Evolutionary conservation across 2,888 invertebrate species (phyloP), one percentile per base, ranked within the genome.

Genomic region (Clitarchus hookeri): DNA sequence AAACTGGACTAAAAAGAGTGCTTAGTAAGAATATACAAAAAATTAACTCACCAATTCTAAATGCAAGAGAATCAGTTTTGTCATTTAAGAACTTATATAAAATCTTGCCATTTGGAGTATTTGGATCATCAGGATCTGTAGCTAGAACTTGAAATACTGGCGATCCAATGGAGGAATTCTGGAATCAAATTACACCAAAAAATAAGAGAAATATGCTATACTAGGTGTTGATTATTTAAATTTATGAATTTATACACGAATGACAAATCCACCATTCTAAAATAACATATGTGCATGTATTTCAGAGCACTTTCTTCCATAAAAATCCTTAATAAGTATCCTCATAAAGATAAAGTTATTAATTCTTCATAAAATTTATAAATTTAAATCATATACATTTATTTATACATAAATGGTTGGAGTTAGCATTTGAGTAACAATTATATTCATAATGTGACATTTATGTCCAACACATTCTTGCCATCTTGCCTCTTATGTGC

Each of bases 121-220:
- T 94, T 0, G 95, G 95, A 89, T 96, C 96, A 88, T 96, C 96
- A 0, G 96, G 96, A 91, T 96, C 96, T 23, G 94, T 94, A 0
- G 96, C 96, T 6, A 95, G 93, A 0, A 95, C 96, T 92, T 96
- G 95, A 89, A 95, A 96, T 0, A 96, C 96, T 0, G 94, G 93
- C 0, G 96, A 94, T 0, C 95, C 96, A 79, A 95, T 93, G 0
- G 95, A 94, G 1, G 95, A 95, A 90, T 96, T 96, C 94, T 95
- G 89, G 36, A 90, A 90, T 88, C 87, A 87, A 86, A 84, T 85
- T 85, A 83, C 1, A 16, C n/a, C 65, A 65, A 19, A 11, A 48
- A 11, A 84, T 54, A 1, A 44, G 0, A 11, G 6, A 84, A 26
- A 44, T 26, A 36, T 36, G 4, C 36, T 36, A 36, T 36, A 36